A percentile compares a stretch with the other conserved stretches of the same genome.
Evolutionary conservation across 2,113 vertebrate genomes (phyloP).

Genomic region (Leptodactylus fuscus): DNA sequence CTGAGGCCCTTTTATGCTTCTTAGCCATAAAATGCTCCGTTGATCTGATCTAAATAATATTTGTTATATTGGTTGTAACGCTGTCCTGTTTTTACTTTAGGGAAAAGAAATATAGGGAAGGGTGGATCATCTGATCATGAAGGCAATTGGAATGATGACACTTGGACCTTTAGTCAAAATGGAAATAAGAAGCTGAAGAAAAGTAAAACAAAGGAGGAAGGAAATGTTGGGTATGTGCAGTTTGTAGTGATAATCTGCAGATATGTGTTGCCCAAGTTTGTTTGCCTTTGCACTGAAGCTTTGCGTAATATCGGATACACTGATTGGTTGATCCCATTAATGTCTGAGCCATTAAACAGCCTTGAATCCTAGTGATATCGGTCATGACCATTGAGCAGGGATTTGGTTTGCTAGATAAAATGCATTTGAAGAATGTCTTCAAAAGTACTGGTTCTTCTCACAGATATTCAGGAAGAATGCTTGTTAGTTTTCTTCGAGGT

Average conservation of each 20-base stretch:
- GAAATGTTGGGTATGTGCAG: constrained; percentile 83
- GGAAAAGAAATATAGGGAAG: constrained; percentile 94
- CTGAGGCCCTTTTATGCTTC: too few species aligned
- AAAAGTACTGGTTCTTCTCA: too few species aligned
- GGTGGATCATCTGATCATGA: constrained; percentile 90
- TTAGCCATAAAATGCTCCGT: too few species aligned
- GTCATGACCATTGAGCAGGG: too few species aligned
- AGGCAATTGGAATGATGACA: constrained; percentile 92
- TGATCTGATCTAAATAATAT: too few species aligned
- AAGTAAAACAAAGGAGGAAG: constrained; percentile 93
- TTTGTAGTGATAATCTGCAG: not conserved
- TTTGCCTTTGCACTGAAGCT: not conserved
- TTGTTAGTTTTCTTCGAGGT: too few species aligned
- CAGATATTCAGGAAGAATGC: too few species aligned
- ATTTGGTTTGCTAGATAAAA: too few species aligned
- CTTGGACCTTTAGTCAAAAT: constrained; percentile 83
- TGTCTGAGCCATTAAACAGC: too few species aligned
- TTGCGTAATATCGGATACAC: not conserved
- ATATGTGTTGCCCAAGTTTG: not conserved
- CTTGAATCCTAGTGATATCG: too few species aligned
- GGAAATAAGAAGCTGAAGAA: constrained; percentile 95
- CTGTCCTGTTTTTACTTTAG: constrained; percentile 66
- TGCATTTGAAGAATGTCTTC: too few species aligned
- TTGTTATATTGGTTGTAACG: not conserved
- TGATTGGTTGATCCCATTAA: not conserved